These are phyloP conservation scores for Drepana falcataria DNA, from an alignment of 2,888 invertebrate species.

Conservation along the genomic window DNA sequence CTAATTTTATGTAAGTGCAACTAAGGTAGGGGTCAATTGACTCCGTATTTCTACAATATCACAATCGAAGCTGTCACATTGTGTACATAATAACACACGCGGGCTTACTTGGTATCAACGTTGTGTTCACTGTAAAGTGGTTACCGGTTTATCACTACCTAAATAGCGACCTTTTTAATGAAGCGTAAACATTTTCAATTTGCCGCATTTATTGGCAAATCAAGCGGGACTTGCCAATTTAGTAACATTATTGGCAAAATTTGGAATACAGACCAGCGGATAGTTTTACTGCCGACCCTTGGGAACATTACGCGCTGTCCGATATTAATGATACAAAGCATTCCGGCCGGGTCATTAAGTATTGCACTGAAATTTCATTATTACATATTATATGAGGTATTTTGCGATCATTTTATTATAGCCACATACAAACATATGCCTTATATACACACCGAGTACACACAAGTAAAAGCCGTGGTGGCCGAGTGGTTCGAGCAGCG, in stretches of 20 bases:
- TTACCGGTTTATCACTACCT: not conserved
- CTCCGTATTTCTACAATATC: too few species aligned
- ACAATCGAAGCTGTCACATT: too few species aligned
- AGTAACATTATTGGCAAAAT: slow-evolving; percentile 53
- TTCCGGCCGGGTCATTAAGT: slow-evolving; percentile 45
- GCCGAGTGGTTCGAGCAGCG: too few species aligned
- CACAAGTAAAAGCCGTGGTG: too few species aligned
- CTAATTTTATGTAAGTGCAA: too few species aligned
- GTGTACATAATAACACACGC: too few species aligned
- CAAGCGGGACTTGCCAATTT: slow-evolving; percentile 57
- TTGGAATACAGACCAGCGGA: slow-evolving; percentile 45
- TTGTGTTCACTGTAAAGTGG: too few species aligned
- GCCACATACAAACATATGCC: slow-evolving; percentile 1
- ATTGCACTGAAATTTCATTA: slow-evolving; percentile 16
- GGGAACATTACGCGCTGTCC: slow-evolving; percentile 59
- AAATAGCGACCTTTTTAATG: slow-evolving; percentile 46
- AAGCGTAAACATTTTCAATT: slow-evolving; percentile 61
- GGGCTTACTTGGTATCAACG: too few species aligned
- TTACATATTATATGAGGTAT: slow-evolving; percentile 2
- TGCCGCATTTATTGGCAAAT: slow-evolving; percentile 54
- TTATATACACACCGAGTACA: too few species aligned
- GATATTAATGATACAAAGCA: slow-evolving; percentile 61
- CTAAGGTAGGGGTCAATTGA: too few species aligned
- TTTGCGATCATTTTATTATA: not conserved
- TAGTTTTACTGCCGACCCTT: slow-evolving; percentile 46